phyloP scores from a whole-genome alignment of 1,140 invertebrate genomes.

The Lycorma delicatula region DNA sequence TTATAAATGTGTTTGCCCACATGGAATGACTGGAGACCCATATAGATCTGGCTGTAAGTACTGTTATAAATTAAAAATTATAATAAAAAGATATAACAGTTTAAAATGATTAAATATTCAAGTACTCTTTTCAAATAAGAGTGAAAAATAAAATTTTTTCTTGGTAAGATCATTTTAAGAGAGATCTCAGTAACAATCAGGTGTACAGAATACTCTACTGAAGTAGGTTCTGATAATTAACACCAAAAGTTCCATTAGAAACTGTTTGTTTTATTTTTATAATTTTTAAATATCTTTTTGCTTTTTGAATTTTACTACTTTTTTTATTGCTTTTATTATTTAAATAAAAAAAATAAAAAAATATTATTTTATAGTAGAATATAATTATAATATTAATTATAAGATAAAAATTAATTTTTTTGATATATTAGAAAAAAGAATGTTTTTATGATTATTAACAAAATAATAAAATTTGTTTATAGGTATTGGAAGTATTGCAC shows the following conservation, averaged over 20 bases:
- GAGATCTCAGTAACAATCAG: too few species aligned
- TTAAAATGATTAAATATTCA: background rate
- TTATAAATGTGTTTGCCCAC: conserved; percentile 74
- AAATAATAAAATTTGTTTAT: background rate
- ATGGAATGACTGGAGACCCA: conserved; percentile 70
- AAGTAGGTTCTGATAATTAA: too few species aligned
- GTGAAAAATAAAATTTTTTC: too few species aligned
- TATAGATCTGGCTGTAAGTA: conserved; percentile 70
- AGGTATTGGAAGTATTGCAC: conserved; percentile 20
- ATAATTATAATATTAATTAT: background rate
- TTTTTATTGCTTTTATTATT: background rate
- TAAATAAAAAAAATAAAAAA: background rate
- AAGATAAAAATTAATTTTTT: too few species aligned
- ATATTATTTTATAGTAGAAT: too few species aligned
- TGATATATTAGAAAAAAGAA: too few species aligned
- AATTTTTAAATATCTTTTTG: too few species aligned
- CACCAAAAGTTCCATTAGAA: too few species aligned
- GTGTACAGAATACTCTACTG: too few species aligned
- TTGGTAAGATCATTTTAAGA: too few species aligned
- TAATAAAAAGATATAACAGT: background rate
- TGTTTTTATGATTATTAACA: background rate
- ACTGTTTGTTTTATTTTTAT: too few species aligned
- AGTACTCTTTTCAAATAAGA: background rate
- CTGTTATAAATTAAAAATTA: background rate
- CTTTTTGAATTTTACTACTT: background rate